These are phyloP conservation scores for Parauchenoglanis ngamensis DNA, from an alignment of 2,797 vertebrate species.

Conservation along the genomic window DNA sequence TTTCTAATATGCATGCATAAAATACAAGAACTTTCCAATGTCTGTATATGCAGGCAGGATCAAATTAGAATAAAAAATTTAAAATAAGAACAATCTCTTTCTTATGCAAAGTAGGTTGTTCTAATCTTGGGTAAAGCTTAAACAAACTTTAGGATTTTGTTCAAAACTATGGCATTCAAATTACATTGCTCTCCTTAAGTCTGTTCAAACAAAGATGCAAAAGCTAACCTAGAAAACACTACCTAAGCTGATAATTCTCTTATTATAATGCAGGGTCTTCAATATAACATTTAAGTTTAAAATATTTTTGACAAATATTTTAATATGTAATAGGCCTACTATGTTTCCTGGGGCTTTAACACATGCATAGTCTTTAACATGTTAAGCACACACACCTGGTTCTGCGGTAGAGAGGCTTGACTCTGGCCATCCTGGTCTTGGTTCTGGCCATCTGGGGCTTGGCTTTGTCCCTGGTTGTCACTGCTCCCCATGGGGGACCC, in stretches of 20 bases:
- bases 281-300: background rate
- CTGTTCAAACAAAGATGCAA: no score
- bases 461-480: conserved; percentile 93
- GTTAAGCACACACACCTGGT: conserved; percentile 81
- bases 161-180: background rate
- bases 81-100: background rate
- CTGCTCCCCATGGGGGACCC: conserved; percentile 99
- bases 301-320: background rate
- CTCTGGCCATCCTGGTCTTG: conserved; percentile 96
- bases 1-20: background rate
- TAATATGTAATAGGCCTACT: background rate
- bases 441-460: conserved; percentile 95
- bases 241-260: no score
- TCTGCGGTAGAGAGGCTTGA: conserved; percentile 94
- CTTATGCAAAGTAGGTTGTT: background rate
- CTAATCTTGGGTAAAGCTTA: background rate
- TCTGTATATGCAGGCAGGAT: background rate
- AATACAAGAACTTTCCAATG: background rate
- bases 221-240: no score
- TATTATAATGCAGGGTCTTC: background rate
- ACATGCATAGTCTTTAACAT: background rate
- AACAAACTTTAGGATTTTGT: background rate
- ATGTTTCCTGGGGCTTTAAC: background rate
- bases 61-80: background rate
- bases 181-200: background rate